A percentile compares a stretch with the other conserved stretches of the same genome.
phyloP scores from a whole-genome alignment of 1,140 invertebrate genomes.

The Euwallacea similis region DNA sequence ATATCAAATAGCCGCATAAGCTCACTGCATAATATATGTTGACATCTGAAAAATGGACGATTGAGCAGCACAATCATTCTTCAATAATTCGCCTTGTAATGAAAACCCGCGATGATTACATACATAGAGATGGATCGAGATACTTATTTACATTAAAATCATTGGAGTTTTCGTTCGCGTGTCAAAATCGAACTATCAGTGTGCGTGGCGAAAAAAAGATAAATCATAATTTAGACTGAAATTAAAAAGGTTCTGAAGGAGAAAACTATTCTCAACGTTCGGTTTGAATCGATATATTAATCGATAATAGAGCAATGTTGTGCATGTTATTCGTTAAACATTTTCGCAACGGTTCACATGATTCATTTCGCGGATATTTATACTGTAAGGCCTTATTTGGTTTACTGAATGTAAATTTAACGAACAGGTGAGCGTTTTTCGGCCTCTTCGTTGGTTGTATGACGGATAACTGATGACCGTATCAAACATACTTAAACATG shows the following conservation, averaged over 20 bases:
- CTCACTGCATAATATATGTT: background rate
- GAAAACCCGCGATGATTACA: no score
- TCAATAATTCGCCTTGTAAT: background rate
- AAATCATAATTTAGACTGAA: no score
- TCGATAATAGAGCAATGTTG: background rate
- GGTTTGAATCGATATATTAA: background rate
- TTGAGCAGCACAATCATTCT: conserved; percentile 7
- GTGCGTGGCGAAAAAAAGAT: no score
- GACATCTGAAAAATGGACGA: background rate
- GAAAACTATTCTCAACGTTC: no score
- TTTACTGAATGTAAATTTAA: conserved; percentile 9
- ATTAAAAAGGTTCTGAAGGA: no score
- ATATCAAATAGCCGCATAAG: conserved; percentile 10
- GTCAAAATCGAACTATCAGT: no score
- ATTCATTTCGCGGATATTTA: conserved; percentile 21
- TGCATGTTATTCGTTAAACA: conserved; percentile 7
- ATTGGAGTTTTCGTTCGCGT: no score
- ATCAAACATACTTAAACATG: no score
- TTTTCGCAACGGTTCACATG: conserved; percentile 9
- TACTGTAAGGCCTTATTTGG: conserved; percentile 7
- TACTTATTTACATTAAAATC: no score
- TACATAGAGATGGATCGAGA: no score
- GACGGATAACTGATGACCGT: no score
- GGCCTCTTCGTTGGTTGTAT: background rate
- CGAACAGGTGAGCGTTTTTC: conserved; percentile 12